These are phyloP conservation scores for Sebastes umbrosus DNA, from an alignment of 2,797 vertebrate genomes.

Conservation along the genomic window DNA sequence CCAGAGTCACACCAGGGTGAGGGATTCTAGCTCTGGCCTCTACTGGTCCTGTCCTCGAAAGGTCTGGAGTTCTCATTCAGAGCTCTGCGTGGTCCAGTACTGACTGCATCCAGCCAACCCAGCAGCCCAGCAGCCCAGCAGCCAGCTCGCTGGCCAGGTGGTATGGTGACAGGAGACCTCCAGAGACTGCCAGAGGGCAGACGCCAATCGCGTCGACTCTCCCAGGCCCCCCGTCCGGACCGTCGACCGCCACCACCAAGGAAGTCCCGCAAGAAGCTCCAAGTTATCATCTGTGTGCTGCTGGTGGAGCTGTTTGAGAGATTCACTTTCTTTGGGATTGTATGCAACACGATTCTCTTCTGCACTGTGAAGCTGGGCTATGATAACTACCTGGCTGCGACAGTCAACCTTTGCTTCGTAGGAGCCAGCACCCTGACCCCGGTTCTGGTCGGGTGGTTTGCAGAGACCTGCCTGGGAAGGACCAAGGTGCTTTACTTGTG, in stretches of 20 bases:
- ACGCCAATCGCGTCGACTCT: constrained; percentile 12
- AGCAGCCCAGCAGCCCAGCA: constrained; percentile 57
- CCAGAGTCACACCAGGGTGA: constrained; percentile 75
- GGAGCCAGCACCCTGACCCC: constrained; percentile 86
- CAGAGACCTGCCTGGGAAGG: constrained; percentile 84
- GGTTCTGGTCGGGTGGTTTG: constrained; percentile 87
- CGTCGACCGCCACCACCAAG: constrained; percentile 7
- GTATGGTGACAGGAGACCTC: constrained; percentile 70
- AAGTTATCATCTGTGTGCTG: constrained; percentile 86
- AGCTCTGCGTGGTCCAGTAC: neutral
- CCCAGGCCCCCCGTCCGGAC: constrained; percentile 20
- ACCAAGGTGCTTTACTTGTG: constrained; percentile 87
- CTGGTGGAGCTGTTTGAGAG: constrained; percentile 92
- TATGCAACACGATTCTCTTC: constrained; percentile 95
- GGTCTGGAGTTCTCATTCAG: constrained; percentile 1
- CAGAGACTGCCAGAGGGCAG: constrained; percentile 40
- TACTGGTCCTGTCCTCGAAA: neutral
- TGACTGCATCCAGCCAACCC: neutral
- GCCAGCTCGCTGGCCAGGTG: constrained; percentile 30
- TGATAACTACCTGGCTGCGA: constrained; percentile 86
- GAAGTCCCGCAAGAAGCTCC: constrained; percentile 81
- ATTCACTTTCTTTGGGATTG: constrained; percentile 92
- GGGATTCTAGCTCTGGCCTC: constrained; percentile 80
- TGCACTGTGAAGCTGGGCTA: constrained; percentile 90
- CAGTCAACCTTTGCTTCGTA: constrained; percentile 89